Evolutionary conservation across 1,140 invertebrate species (phyloP).

Genomic region (Leptinotarsa lineolata): DNA sequence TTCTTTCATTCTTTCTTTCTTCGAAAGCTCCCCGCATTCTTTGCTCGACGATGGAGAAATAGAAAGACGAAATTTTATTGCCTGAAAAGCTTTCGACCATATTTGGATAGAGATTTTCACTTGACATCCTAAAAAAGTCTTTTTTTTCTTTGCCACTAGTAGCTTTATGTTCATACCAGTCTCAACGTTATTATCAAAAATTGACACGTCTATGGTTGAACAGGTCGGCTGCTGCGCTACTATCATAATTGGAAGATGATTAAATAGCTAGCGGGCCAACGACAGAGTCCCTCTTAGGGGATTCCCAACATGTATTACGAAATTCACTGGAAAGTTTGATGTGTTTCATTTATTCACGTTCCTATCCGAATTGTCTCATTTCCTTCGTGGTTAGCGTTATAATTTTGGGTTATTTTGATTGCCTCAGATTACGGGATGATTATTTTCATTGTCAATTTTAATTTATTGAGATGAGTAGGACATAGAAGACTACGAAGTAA

Average conservation of each 20-base stretch:
- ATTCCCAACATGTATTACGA: slow-evolving; percentile 16
- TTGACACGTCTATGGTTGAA: background rate
- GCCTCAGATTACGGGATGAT: background rate
- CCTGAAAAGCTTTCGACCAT: too few species aligned
- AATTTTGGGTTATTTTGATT: background rate
- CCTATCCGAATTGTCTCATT: background rate
- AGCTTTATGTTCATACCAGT: background rate
- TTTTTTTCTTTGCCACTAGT: too few species aligned
- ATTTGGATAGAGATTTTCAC: too few species aligned
- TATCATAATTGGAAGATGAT: slow-evolving; percentile 24
- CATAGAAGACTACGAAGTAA: too few species aligned
- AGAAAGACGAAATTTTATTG: too few species aligned
- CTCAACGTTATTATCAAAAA: background rate
- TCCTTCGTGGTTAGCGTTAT: background rate
- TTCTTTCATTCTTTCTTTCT: too few species aligned
- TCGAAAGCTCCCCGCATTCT: too few species aligned
- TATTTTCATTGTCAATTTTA: too few species aligned
- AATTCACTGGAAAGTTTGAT: slow-evolving; percentile 11
- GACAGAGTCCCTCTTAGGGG: slow-evolving; percentile 20
- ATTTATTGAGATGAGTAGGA: too few species aligned
- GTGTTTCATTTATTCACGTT: background rate
- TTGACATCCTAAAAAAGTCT: too few species aligned
- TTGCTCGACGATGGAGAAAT: too few species aligned
- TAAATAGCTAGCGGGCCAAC: slow-evolving; percentile 28
- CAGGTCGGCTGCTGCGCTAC: slow-evolving; percentile 25